Percentiles rank a stretch among this genome's conserved stretches.
Evolutionary conservation across 2,888 invertebrate species (phyloP).

Genomic region (Lordiphosa andalusiaca): DNA sequence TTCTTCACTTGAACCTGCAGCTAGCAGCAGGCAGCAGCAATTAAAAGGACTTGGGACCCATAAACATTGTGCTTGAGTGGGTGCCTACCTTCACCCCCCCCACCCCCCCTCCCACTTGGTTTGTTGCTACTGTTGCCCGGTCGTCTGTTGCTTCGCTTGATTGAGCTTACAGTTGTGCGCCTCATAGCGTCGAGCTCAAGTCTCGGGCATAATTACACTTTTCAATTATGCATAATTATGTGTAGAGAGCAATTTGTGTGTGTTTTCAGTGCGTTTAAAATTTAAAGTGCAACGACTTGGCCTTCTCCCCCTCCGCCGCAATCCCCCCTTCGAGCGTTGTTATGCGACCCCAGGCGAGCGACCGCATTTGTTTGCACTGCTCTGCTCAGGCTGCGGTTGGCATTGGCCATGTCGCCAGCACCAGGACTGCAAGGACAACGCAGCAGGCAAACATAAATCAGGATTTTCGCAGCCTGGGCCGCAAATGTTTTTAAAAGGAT

Average conservation of each 20-base stretch:
- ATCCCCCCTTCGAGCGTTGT: constrained; percentile 19
- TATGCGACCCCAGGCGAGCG: constrained; percentile 49
- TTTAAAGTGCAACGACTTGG: constrained; percentile 56
- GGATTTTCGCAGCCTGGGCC: constrained; percentile 66
- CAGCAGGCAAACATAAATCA: constrained; percentile 70
- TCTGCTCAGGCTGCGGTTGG: constrained; percentile 58
- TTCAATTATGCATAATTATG: constrained; percentile 71
- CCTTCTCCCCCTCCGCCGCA: background rate
- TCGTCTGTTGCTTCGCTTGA: constrained; percentile 38
- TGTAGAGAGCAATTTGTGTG: constrained; percentile 58
- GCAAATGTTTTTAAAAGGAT: constrained; percentile 73
- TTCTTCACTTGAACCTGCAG: constrained; percentile 5
- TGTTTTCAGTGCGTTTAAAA: constrained; percentile 43
- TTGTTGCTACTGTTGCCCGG: constrained; percentile 15
- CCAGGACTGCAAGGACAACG: constrained; percentile 44
- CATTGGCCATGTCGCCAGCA: constrained; percentile 61
- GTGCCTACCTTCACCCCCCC: constrained; percentile 2
- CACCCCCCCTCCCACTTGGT: background rate
- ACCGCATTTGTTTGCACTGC: constrained; percentile 61
- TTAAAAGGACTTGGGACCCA: constrained; percentile 54
- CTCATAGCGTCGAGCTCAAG: constrained; percentile 50
- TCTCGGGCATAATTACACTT: constrained; percentile 59
- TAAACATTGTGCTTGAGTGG: constrained; percentile 45
- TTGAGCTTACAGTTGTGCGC: constrained; percentile 55
- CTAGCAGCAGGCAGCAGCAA: constrained; percentile 52